Evolutionary conservation across 92 coral and sea anemone genomes (phyloP), one percentile per base, ranked within the genome.

Genomic region (Paragorgia papillata): DNA sequence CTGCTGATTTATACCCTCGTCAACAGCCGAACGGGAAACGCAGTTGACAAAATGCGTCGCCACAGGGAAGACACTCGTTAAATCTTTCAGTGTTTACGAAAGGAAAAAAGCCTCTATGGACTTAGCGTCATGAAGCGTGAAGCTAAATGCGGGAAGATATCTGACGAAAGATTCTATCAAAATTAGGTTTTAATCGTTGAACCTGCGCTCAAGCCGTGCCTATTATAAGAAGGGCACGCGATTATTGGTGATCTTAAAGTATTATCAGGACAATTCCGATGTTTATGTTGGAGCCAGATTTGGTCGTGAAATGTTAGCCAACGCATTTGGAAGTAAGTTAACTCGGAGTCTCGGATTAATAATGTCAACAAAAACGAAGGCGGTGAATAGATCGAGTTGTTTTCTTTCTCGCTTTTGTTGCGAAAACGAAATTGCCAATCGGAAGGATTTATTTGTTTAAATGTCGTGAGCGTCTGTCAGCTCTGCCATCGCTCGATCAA

Each of bases 361-460:
- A n/a, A 22, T 71, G 78, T 34, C 51, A 55, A 33, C 64, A 68
- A 68, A 37, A 15, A 7, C 53, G 43, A 37, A 46, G 15, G 53
- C 4, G 40, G 33, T 20, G 27, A 68, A 48, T 22, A 27, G 33
- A 46, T 27, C 51, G 64, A 35, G 27, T 29, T 71, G 65, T 71
- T 71, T 71, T 71, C 78, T n/a, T 71, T 53, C 39, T 20, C n/a
- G 60, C 49, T n/a, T 20, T 31, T 63, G 43, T 71, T 33, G 28
- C 64, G 64, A 71, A 71, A 71, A 71, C n/a, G 78, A 71, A 69
- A 71, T 53, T 54, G 64, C 9, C 51, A 7, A 54, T 71, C 78
- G 78, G 78, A 71, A 71, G 64, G 78, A 55, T 10, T 54, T 55
- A 55, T 71, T 71, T 71, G 64, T 53, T 33, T 32, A 71, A 49